Conservation (phyloP, 2,888 invertebrate genomes). For the Amphipoea oculea region DNA sequence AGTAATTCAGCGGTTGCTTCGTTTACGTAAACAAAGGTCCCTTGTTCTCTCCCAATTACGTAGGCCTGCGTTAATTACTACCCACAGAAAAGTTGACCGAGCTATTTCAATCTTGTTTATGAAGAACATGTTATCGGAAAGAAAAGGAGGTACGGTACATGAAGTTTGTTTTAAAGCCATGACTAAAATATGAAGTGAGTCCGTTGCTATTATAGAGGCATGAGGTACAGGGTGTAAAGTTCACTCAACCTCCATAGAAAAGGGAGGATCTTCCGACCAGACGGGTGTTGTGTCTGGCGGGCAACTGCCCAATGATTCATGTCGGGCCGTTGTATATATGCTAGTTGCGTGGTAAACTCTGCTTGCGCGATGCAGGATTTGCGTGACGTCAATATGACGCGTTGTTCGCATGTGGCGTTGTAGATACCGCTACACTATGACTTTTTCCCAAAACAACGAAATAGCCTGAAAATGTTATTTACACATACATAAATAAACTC, state of each 20-base stretch:
- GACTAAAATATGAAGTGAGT: background rate
- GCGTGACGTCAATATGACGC: too few species aligned
- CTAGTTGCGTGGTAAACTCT: too few species aligned
- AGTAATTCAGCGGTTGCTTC: conserved; percentile 33
- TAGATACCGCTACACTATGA: too few species aligned
- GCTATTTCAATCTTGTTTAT: conserved; percentile 39
- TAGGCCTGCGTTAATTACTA: conserved; percentile 63
- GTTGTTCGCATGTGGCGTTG: too few species aligned
- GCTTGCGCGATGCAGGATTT: too few species aligned
- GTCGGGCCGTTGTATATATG: too few species aligned
- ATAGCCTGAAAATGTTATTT: background rate
- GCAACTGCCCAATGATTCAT: too few species aligned
- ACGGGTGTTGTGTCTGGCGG: too few species aligned
- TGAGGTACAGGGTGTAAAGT: too few species aligned
- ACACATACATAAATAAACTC: background rate
- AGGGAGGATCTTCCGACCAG: too few species aligned
- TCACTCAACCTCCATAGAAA: too few species aligned
- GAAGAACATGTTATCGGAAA: conserved; percentile 36
- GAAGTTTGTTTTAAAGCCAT: background rate
- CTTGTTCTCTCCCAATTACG: conserved; percentile 53
- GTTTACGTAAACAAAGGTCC: conserved; percentile 50
- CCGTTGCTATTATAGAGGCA: too few species aligned
- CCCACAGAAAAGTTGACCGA: conserved; percentile 59
- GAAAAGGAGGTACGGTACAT: background rate
- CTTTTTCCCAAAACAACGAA: background rate